Evolutionary conservation across 2,797 vertebrate genomes (phyloP).

Genomic region (Zonotrichia albicollis): DNA sequence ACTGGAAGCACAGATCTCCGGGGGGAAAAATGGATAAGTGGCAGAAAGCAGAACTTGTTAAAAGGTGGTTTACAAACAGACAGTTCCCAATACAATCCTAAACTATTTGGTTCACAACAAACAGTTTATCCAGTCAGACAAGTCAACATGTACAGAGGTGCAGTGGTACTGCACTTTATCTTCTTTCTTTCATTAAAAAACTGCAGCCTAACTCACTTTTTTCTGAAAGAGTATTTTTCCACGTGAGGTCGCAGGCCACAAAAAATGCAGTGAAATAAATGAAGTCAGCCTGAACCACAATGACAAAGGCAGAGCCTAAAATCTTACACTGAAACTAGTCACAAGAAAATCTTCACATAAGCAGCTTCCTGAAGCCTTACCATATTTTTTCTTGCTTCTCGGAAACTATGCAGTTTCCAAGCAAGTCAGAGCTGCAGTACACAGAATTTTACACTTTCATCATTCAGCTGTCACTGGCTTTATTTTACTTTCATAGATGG

Average conservation of each 20-base stretch:
- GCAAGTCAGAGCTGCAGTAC: not conserved
- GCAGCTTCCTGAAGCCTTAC: not conserved
- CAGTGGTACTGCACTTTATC: not conserved
- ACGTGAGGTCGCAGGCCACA: not conserved
- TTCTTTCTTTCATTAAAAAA: not conserved
- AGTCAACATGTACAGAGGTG: not conserved
- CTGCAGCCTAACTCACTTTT: not conserved
- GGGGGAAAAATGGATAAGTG: accelerated
- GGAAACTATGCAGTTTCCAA: not conserved
- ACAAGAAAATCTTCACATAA: not conserved
- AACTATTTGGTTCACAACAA: not conserved
- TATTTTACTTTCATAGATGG: not conserved
- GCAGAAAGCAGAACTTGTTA: not conserved
- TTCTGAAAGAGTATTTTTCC: not conserved
- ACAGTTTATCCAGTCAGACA: not conserved
- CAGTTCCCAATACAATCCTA: not conserved
- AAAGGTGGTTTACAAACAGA: not conserved
- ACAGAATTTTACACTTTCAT: not conserved
- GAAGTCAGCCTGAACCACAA: not conserved
- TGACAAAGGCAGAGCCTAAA: not conserved
- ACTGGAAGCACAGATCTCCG: not conserved
- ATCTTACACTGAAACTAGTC: not conserved
- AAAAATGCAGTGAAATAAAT: not conserved
- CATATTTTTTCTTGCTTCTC: not conserved
- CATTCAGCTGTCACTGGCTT: not conserved